Base-by-base conservation (phyloP, 2,113 vertebrate species). In the Channa maculata region DNA sequence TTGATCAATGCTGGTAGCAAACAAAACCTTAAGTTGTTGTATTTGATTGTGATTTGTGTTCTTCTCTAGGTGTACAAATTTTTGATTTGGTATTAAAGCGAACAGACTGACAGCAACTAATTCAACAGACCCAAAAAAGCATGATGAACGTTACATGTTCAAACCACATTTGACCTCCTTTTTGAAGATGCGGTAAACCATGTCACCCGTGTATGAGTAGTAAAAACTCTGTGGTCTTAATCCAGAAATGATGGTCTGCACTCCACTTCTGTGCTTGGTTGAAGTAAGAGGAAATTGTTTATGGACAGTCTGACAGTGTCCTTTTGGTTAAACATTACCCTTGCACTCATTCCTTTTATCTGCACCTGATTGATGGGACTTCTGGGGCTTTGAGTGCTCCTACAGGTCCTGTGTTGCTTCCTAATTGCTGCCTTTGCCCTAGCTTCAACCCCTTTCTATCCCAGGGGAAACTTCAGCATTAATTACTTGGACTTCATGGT, bases 281-380 rank as follows among this genome's bases (percentile, higher is more conserved):
- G 74, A 75, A 79, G 66, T 68, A 77, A 84, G 60, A 89, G 90
- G 90, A 93, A 92, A 75, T 65, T 0, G 59, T 90, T 92, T 88
- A 90, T 90, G 77, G 59, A 68, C 81, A 63, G 3, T 67, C 70
- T 85, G 84, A 86, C 79, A 13, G 14, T 50, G 64, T 77, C 71
- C 57, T 79, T 87, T 88, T 75, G 74, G 89, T 92, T 86, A 78
- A 91, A 88, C 78, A 71, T 83, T 75, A 78, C 65, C 82, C 85
- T 85, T 79, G 71, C 68, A 65, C 78, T 91, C 79, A 89, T 45
- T 72, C 77, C 85, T 90, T 93, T 93, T 91, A 93, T 93, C 91
- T 90, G 73, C 8, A 38, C 49, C 39, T 93, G 91, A 94, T 38
- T 83, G 86, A 94, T 92, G 88, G 77, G 72, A 37, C 88, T 87